Conservation (phyloP, 2,888 invertebrate genomes). For the Chymomyza amoena region DNA sequence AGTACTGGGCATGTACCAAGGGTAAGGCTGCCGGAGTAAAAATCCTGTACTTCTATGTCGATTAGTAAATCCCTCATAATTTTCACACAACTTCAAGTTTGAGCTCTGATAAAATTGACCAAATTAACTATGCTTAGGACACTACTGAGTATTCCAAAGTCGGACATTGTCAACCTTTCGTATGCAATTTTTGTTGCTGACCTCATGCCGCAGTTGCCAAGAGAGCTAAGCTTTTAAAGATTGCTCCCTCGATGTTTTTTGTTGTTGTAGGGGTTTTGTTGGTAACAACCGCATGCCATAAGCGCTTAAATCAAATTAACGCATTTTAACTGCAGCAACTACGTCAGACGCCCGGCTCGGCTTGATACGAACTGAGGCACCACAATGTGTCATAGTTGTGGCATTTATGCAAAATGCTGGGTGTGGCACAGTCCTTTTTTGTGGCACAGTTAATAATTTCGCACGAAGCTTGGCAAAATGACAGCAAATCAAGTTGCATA, state of each 20-base stretch:
- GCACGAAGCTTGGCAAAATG: background rate
- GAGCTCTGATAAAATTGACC: no score
- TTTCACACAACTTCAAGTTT: no score
- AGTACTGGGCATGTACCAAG: no score
- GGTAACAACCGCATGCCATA: conserved; percentile 53
- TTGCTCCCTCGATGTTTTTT: conserved; percentile 14
- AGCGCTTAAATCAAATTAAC: conserved; percentile 66
- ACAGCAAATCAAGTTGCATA: background rate
- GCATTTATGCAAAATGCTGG: conserved; percentile 17
- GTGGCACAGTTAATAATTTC: conserved; percentile 13
- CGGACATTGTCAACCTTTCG: no score
- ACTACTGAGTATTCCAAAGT: no score
- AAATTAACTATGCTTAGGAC: no score
- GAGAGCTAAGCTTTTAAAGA: conserved; percentile 25
- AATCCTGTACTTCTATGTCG: no score
- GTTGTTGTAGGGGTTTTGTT: conserved; percentile 15
- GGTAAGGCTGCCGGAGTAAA: no score
- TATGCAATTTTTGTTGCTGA: background rate
- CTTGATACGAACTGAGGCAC: no score
- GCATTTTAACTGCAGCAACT: conserved; percentile 48
- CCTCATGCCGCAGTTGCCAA: conserved; percentile 30
- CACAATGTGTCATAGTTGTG: conserved; percentile 20
- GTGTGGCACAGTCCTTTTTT: conserved; percentile 13
- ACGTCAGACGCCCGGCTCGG: background rate
- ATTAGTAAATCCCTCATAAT: no score